Conservation (phyloP, 2,797 vertebrate genomes). For the Pseudomugil gertrudae region DNA sequence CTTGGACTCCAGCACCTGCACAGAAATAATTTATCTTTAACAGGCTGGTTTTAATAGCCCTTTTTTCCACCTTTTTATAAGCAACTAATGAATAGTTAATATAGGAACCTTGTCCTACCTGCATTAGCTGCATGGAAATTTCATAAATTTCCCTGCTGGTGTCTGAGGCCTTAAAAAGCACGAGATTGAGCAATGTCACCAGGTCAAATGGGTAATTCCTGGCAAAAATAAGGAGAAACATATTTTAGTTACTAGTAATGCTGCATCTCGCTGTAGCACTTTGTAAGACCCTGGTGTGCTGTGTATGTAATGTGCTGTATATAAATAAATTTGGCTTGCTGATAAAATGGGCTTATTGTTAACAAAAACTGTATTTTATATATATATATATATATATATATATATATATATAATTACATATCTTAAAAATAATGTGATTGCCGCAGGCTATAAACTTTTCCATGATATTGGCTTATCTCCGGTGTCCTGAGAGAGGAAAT, state of each 20-base stretch:
- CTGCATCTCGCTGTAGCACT: background rate
- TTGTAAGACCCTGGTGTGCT: too few relatives aligned
- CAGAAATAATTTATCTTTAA: constrained; percentile 12
- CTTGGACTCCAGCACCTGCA: constrained; percentile 94
- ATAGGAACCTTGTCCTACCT: constrained; percentile 77
- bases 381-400: background rate
- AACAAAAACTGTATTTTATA: background rate
- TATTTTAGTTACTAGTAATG: background rate
- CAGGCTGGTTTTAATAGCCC: background rate
- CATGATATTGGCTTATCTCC: background rate
- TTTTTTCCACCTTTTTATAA: background rate
- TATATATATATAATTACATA: background rate
- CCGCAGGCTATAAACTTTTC: too few relatives aligned
- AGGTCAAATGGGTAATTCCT: constrained; percentile 99
- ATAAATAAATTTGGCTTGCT: too few relatives aligned
- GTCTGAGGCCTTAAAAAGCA: constrained; percentile 97
- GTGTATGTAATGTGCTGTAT: too few relatives aligned
- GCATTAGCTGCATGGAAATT: constrained; percentile 99
- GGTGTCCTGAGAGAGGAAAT: background rate
- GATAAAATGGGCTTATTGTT: background rate
- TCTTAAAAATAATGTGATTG: too few relatives aligned
- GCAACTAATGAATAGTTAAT: background rate
- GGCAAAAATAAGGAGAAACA: constrained; percentile 14
- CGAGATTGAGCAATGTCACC: constrained; percentile 95
- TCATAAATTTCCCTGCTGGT: constrained; percentile 98